These are phyloP conservation scores for Ibidorhyncha struthersii DNA, from an alignment of 2,113 vertebrate genomes.

Conservation along the genomic window DNA sequence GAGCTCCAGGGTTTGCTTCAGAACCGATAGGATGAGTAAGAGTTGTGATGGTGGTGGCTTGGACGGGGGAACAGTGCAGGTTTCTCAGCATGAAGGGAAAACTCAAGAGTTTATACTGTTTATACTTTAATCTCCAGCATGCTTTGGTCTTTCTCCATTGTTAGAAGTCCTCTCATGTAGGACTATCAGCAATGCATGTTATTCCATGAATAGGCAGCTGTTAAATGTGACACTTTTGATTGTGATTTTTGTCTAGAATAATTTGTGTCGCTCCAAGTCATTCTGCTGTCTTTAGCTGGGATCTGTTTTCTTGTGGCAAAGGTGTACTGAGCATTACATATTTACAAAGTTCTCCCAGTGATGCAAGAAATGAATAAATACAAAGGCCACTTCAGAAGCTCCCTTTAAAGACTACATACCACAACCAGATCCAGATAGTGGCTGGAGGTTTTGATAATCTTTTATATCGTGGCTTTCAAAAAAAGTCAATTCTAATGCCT, in stretches of 20 bases:
- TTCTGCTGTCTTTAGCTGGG: neutral
- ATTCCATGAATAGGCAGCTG: neutral
- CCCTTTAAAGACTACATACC: neutral
- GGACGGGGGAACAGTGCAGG: neutral
- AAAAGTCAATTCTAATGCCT: neutral
- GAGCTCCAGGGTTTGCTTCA: neutral
- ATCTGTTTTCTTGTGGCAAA: neutral
- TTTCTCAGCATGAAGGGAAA: neutral
- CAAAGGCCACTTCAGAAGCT: neutral
- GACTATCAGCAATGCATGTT: neutral
- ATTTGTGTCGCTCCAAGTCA: neutral
- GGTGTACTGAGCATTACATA: neutral
- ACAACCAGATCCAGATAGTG: neutral
- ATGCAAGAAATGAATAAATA: neutral
- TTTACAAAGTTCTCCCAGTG: neutral
- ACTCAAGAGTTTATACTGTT: rapidly evolving
- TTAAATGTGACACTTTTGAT: neutral
- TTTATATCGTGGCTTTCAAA: neutral
- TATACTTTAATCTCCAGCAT: neutral
- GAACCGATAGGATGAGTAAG: rapidly evolving
- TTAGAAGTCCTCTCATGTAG: neutral
- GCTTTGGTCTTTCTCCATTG: neutral
- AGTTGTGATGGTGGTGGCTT: neutral
- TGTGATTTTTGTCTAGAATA: neutral
- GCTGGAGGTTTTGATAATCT: neutral